Evolutionary conservation across 2,888 invertebrate species (phyloP), one percentile per base, ranked within the genome.

Genomic region (Endotricha flammealis): DNA sequence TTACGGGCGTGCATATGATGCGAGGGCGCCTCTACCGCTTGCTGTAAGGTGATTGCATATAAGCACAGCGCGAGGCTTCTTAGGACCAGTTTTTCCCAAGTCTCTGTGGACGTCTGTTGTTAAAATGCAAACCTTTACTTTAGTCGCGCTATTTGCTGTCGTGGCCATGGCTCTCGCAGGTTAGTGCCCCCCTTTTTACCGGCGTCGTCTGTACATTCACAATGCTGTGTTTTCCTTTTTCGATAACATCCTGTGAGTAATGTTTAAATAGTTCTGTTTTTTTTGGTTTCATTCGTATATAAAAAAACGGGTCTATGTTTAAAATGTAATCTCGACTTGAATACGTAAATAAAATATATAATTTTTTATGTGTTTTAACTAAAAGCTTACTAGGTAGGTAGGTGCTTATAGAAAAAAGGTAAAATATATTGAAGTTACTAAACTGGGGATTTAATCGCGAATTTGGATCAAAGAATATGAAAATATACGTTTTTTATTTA

Each of bases 121-220:
- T 51, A 62, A 55, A 51, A 86, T 85, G 85, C 66, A 77, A 48
- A 57, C 61, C 45, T 47, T 66, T 39, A 75, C 70, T 48, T 46
- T 86, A 41, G 53, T 82, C 55, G 49, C 81, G 47, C 63, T 85
- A 36, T 66, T 67, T 44, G 74, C 73, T 43, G 53, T 78, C 51
- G 58, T 74, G 57, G 67, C 78, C 51, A 70, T 77, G 54, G 76
- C 73, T 39, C 58, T 74, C 39, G 82, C 82, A 85, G 86, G 86
- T 86, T 80, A 85, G 86, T 86, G 83, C 73, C 78, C 81, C 60
- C 43, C 52, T 80, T 80, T 80, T 81, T 79, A 64, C 65, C 54
- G 57, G 50, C 52, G 51, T 41, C 52, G 51, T 41, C 44, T 39
- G 44, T 47, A 45, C 30, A 61, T 42, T 47, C 42, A 46, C 46